A percentile compares a stretch with the other conserved stretches of the same genome.
These are phyloP conservation scores for Pollachius pollachius DNA, from an alignment of 2,113 vertebrate genomes.

Conservation along the genomic window DNA sequence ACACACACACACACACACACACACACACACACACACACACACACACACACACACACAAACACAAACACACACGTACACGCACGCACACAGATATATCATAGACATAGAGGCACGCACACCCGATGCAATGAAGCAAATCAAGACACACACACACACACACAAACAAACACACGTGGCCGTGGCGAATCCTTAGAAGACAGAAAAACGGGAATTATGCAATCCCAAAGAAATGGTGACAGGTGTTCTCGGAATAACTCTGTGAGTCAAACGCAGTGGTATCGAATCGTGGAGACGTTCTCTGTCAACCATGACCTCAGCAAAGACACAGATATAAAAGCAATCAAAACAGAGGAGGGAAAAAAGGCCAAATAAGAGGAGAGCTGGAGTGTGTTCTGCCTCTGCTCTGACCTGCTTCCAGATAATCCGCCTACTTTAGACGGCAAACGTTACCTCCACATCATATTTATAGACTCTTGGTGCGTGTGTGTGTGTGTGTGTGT, in stretches of 20 bases:
- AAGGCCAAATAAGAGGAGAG: constrained; percentile 44
- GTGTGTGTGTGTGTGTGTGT: constrained; percentile 3
- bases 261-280: background rate
- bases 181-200: constrained; percentile 4
- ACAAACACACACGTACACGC: background rate
- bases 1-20: too few relatives aligned
- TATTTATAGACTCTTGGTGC: constrained; percentile 56
- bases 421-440: constrained; percentile 61
- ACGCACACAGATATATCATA: background rate
- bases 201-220: constrained; percentile 13
- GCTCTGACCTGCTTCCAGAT: constrained; percentile 66
- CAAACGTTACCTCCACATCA: constrained; percentile 58
- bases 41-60: too few relatives aligned
- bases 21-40: too few relatives aligned
- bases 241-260: constrained; percentile 8
- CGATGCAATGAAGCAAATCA: constrained; percentile 9
- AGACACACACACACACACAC: background rate
- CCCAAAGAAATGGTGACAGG: constrained; percentile 29
- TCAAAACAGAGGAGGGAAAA: constrained; percentile 18
- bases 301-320: constrained; percentile 24
- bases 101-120: background rate
- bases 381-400: constrained; percentile 46
- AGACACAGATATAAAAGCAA: constrained; percentile 22
- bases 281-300: constrained; percentile 12
- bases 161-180: background rate